These are phyloP conservation scores for Epizoanthus ramosus DNA, from an alignment of 92 coral and sea anemone genomes.

Conservation along the genomic window DNA sequence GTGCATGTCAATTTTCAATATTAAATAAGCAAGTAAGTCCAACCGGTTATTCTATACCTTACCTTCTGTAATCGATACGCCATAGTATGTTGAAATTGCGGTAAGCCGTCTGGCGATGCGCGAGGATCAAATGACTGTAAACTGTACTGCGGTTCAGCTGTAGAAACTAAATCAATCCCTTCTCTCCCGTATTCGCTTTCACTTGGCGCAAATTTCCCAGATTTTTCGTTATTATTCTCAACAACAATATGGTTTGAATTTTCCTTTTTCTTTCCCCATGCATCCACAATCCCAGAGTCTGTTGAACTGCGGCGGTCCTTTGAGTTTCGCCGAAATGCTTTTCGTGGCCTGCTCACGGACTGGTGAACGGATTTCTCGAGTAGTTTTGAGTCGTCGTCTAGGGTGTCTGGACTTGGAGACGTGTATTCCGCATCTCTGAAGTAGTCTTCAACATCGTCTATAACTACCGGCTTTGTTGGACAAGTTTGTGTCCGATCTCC, in stretches of 20 bases:
- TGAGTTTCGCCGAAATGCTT: constrained; percentile 28
- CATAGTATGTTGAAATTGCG: not conserved
- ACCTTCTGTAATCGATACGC: constrained; percentile 47
- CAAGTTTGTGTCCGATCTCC: not conserved
- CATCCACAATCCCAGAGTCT: constrained; percentile 53
- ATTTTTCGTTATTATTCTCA: constrained; percentile 11
- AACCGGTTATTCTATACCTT: constrained; percentile 14
- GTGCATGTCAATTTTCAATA: not conserved
- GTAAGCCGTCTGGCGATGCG: constrained; percentile 41
- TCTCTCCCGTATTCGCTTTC: constrained; percentile 73
- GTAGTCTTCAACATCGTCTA: constrained; percentile 35
- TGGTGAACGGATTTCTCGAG: not conserved
- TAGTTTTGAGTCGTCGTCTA: constrained; percentile 7
- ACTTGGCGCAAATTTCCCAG: not conserved
- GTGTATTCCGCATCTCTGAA: not conserved
- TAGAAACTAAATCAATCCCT: constrained; percentile 69
- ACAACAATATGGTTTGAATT: not conserved
- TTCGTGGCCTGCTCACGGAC: constrained; percentile 20
- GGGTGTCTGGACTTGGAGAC: constrained; percentile 4
- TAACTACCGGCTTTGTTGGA: not conserved
- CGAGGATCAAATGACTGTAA: constrained; percentile 6
- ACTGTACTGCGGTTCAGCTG: constrained; percentile 26
- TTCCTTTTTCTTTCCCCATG: constrained; percentile 55
- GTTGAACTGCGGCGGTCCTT: constrained; percentile 22
- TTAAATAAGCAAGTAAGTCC: not conserved